These are phyloP conservation scores for Abramis brama DNA, from an alignment of 2,113 vertebrate genomes.

Conservation along the genomic window DNA sequence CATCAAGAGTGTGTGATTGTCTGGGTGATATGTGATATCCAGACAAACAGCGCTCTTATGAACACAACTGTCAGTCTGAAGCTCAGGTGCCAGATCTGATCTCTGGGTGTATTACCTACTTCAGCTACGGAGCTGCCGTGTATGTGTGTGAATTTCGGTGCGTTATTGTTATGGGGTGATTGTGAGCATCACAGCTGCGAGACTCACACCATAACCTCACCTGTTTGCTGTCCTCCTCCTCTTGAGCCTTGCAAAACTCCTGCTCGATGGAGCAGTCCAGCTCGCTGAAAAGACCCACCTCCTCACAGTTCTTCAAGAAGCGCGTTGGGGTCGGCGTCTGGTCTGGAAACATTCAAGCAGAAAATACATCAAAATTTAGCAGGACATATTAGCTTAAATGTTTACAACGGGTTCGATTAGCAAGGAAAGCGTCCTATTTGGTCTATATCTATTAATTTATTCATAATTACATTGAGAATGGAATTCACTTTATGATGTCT, in stretches of 20 bases:
- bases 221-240: conserved; percentile 96
- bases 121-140: not conserved
- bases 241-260: conserved; percentile 95
- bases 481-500: not conserved
- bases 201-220: conserved; percentile 70
- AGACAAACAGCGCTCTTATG: conserved; percentile 16
- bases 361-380: not conserved
- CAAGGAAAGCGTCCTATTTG: not conserved
- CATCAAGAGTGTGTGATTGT: conserved; percentile 50
- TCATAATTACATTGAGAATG: not conserved
- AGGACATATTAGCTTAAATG: not conserved
- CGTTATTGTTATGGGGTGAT: not conserved
- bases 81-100: conserved; percentile 66
- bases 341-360: conserved; percentile 74
- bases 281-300: conserved; percentile 96
- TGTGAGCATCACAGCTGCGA: conserved; percentile 40
- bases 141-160: not conserved
- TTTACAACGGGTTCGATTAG: not conserved
- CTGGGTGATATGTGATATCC: conserved; percentile 18
- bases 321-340: conserved; percentile 97
- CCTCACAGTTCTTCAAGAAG: conserved; percentile 98
- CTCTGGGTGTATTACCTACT: conserved; percentile 28
- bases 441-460: not conserved
- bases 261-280: conserved; percentile 97
- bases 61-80: conserved; percentile 54